phyloP scores from a whole-genome alignment of 2,888 invertebrate genomes.

The Scotopteryx bipunctaria region DNA sequence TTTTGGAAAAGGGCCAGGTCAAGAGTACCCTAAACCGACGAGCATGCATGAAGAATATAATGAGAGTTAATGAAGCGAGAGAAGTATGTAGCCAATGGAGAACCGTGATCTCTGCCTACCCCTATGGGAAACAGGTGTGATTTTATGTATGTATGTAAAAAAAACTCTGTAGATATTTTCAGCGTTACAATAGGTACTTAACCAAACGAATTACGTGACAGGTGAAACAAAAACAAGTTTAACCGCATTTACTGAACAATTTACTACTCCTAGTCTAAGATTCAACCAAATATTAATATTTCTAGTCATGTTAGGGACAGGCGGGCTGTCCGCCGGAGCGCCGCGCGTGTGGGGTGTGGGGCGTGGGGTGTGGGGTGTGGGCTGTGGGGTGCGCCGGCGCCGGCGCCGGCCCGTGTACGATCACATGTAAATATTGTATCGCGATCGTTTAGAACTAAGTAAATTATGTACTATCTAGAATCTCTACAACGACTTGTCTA shows the following conservation, averaged over 20 bases:
- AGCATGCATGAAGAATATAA: no score
- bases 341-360: no score
- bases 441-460: conserved; percentile 44
- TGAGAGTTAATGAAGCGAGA: no score
- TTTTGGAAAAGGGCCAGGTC: no score
- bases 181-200: conserved; percentile 40
- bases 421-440: conserved; percentile 49
- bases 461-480: conserved; percentile 44
- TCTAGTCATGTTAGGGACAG: conserved; percentile 41
- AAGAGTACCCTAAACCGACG: no score
- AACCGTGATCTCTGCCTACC: no score
- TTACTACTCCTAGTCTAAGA: conserved; percentile 34
- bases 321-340: background rate
- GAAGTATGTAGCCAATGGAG: no score
- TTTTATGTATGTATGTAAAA: no score
- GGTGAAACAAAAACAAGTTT: conserved; percentile 56
- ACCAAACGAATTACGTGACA: conserved; percentile 75
- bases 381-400: no score
- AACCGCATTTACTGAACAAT: conserved; percentile 23
- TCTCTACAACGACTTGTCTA: conserved; percentile 66
- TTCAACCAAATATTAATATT: conserved; percentile 45
- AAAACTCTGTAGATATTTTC: conserved; percentile 16
- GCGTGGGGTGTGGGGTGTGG: no score
- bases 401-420: conserved; percentile 8
- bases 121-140: no score